Percentiles rank a stretch among this genome's conserved stretches.
Evolutionary conservation across 2,113 vertebrate genomes (phyloP).

Genomic region (Leptobrachium leishanense): DNA sequence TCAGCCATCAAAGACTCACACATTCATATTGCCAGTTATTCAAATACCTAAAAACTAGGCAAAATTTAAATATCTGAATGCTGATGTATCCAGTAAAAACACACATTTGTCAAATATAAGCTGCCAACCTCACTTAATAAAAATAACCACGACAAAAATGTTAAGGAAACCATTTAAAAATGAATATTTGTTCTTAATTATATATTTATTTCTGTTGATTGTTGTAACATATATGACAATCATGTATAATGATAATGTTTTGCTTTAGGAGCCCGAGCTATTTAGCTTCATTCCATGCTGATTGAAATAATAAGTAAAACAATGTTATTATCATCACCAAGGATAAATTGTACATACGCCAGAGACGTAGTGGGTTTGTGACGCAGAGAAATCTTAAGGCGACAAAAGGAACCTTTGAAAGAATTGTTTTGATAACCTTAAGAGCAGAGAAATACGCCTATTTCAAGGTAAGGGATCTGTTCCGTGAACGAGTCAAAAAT

Average conservation of each 20-base stretch:
- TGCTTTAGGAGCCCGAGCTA: background rate
- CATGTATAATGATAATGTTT: background rate
- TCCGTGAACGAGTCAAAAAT: constrained; percentile 3
- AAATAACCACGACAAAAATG: too few relatives aligned
- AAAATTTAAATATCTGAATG: too few relatives aligned
- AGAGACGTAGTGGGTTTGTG: constrained; percentile 28
- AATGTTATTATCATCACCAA: constrained; percentile 33
- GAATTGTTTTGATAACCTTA: constrained; percentile 43
- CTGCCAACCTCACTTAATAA: too few relatives aligned
- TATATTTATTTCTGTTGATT: too few relatives aligned
- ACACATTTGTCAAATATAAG: too few relatives aligned
- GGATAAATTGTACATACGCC: constrained; percentile 32
- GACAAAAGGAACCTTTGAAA: constrained; percentile 44
- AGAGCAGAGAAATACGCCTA: constrained; percentile 14
- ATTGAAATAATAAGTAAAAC: constrained; percentile 40
- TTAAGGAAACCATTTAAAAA: too few relatives aligned
- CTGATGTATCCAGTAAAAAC: too few relatives aligned
- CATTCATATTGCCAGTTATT: too few relatives aligned
- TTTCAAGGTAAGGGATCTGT: constrained; percentile 5
- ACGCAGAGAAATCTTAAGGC: constrained; percentile 35
- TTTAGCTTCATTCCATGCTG: constrained; percentile 27
- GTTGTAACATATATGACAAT: background rate
- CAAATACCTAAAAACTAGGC: too few relatives aligned
- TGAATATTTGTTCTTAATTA: too few relatives aligned
- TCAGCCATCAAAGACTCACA: too few relatives aligned